phyloP scores from a whole-genome alignment of 1,140 invertebrate genomes.

The Laupala kohalensis region DNA sequence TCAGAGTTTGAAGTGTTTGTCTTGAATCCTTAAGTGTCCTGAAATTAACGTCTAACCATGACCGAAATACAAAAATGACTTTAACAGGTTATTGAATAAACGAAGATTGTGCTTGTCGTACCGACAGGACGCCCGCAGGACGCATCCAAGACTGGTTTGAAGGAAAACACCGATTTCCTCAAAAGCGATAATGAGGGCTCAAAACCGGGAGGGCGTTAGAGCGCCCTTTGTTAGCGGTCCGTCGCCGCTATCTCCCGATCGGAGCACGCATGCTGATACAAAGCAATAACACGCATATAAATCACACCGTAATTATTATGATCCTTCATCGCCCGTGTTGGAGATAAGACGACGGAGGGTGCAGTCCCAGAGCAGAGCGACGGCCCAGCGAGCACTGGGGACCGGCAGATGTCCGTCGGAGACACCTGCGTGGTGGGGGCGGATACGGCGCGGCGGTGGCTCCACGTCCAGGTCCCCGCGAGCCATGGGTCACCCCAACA shows the following conservation, averaged over 20 bases:
- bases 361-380: too few relatives aligned
- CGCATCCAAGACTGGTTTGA: too few relatives aligned
- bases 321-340: background rate
- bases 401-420: background rate
- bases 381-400: background rate
- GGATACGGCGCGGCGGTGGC: too few relatives aligned
- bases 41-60: too few relatives aligned
- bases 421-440: background rate
- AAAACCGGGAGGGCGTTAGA: background rate
- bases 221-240: background rate
- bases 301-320: background rate
- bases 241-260: background rate
- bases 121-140: too few relatives aligned
- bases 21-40: too few relatives aligned
- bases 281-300: background rate
- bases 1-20: too few relatives aligned
- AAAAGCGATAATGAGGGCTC: background rate
- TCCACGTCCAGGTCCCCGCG: background rate
- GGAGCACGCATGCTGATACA: background rate
- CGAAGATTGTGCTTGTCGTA: too few relatives aligned
- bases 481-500: background rate
- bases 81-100: too few relatives aligned
- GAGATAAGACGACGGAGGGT: background rate
- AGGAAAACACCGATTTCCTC: background rate
- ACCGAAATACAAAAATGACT: too few relatives aligned